These are phyloP conservation scores for Sphecodes monilicornis DNA, from an alignment of 2,888 invertebrate species.

Conservation along the genomic window DNA sequence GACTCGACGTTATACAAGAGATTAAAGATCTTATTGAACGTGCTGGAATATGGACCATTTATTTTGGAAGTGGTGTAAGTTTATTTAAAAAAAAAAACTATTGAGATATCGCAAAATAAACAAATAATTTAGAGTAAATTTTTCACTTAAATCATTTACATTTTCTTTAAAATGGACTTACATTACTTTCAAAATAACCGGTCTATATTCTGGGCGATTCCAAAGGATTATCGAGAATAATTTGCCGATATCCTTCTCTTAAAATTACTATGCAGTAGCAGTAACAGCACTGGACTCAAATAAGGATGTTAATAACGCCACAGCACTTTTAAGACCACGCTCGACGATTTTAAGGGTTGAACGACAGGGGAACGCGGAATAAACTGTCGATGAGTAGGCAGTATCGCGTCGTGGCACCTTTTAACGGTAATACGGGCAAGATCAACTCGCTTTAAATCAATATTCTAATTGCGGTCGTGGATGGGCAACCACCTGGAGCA, in stretches of 20 bases:
- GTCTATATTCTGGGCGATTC: background rate
- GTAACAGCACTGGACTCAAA: background rate
- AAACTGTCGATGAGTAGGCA: background rate
- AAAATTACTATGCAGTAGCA: background rate
- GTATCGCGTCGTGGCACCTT: background rate
- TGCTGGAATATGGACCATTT: too few species aligned
- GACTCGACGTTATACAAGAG: too few species aligned
- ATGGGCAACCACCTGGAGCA: conserved; percentile 39
- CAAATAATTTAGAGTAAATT: too few species aligned
- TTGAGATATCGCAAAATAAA: too few species aligned
- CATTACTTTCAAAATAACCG: too few species aligned
- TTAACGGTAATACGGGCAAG: background rate
- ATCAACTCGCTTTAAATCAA: conserved; percentile 6
- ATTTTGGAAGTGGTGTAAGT: too few species aligned
- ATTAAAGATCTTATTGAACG: background rate
- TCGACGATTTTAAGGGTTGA: background rate
- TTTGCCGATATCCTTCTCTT: background rate
- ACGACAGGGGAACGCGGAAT: background rate
- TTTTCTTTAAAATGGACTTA: too few species aligned
- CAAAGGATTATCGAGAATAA: background rate
- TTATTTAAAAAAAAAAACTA: too few species aligned
- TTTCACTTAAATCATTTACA: too few species aligned
- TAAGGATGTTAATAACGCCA: background rate
- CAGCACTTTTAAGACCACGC: background rate
- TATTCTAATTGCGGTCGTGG: background rate